phyloP scores from a whole-genome alignment of 2,888 invertebrate genomes.

The Rhogogaster chlorosoma region DNA sequence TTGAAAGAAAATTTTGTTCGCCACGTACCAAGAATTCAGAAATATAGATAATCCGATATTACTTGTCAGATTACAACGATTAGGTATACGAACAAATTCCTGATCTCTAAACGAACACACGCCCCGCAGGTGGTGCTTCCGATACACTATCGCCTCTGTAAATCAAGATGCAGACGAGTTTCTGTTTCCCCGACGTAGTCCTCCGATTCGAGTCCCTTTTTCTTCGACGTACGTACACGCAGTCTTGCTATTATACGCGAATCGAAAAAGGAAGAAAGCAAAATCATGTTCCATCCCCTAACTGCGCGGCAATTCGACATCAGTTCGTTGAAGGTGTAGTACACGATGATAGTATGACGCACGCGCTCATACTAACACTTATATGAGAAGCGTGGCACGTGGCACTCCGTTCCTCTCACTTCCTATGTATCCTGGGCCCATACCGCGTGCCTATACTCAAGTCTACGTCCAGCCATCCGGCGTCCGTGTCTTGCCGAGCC shows the following conservation, averaged over 20 bases:
- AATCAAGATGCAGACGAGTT: neutral
- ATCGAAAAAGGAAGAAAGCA: neutral
- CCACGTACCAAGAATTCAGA: neutral
- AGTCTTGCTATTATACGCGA: neutral
- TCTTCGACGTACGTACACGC: neutral
- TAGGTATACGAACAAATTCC: neutral
- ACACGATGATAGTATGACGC: constrained; percentile 19
- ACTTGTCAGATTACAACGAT: neutral
- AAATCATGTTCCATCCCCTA: neutral
- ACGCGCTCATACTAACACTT: constrained; percentile 5
- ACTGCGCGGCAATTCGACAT: neutral
- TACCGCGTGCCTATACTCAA: neutral
- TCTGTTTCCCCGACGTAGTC: neutral
- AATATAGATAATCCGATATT: neutral
- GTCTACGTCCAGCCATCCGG: constrained; percentile 5
- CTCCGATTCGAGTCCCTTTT: neutral
- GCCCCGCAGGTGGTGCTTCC: neutral
- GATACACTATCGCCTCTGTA: neutral
- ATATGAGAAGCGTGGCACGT: constrained; percentile 4
- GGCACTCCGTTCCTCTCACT: constrained; percentile 32
- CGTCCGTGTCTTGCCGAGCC: neutral
- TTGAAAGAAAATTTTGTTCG: neutral
- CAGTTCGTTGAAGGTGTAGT: neutral
- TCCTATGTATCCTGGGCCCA: neutral
- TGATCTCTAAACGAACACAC: neutral